phyloP scores from a whole-genome alignment of 2,888 invertebrate genomes.

The Drosophila barbarae region DNA sequence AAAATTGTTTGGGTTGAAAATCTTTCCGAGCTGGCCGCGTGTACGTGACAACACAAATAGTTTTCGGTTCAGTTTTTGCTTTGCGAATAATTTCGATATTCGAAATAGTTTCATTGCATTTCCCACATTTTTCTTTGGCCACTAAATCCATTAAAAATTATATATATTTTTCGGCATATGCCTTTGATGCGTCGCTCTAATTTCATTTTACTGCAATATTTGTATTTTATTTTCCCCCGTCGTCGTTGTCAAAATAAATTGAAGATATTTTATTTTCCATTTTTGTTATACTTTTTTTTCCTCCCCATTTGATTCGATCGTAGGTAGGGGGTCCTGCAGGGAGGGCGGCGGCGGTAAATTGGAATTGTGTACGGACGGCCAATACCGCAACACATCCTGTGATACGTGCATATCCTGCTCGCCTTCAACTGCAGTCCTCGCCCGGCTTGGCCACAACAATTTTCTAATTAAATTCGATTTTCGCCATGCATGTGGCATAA shows the following conservation, averaged over 20 bases:
- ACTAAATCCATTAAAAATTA: conserved; percentile 73
- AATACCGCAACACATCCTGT: conserved; percentile 42
- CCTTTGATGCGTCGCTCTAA: conserved; percentile 68
- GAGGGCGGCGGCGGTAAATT: conserved; percentile 21
- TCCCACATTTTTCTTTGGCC: conserved; percentile 65
- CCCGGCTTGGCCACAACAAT: conserved; percentile 60
- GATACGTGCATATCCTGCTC: conserved; percentile 54
- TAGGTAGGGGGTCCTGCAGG: too few relatives aligned
- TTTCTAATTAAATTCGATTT: conserved; percentile 76
- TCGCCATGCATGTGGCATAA: conserved; percentile 73
- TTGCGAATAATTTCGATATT: conserved; percentile 27
- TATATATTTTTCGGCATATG: conserved; percentile 62
- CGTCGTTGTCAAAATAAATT: conserved; percentile 68
- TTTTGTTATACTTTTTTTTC: conserved; percentile 31
- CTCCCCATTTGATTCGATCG: conserved; percentile 17
- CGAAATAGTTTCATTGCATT: conserved; percentile 53
- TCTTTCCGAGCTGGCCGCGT: conserved; percentile 58
- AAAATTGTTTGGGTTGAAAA: conserved; percentile 61
- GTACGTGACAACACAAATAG: conserved; percentile 71
- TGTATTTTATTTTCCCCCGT: conserved; percentile 43
- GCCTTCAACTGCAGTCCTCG: conserved; percentile 29
- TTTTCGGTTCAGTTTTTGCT: conserved; percentile 42
- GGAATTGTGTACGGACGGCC: conserved; percentile 36
- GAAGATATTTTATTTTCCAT: conserved; percentile 60
- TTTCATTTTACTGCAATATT: conserved; percentile 56